Percentiles rank a stretch among this genome's conserved stretches.
phyloP scores from a whole-genome alignment of 2,113 vertebrate species.

The Otis tarda region DNA sequence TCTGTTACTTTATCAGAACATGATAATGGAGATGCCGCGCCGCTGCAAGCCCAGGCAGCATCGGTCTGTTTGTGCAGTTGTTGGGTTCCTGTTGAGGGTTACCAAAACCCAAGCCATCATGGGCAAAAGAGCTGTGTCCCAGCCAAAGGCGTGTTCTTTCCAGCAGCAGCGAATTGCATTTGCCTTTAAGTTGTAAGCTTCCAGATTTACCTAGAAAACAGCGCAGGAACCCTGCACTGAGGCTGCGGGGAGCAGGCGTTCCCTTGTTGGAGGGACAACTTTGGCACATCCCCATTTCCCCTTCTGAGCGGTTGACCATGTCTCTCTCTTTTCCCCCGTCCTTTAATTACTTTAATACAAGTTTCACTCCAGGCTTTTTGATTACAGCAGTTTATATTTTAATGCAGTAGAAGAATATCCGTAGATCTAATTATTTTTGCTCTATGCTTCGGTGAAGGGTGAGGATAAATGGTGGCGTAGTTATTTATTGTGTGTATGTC shows the following conservation, averaged over 20 bases:
- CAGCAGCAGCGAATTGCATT: not conserved
- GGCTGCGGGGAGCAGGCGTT: not conserved
- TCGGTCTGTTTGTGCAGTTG: not conserved
- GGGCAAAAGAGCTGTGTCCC: not conserved
- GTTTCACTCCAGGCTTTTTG: not conserved
- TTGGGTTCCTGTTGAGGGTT: not conserved
- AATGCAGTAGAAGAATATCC: not conserved
- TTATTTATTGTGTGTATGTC: not conserved
- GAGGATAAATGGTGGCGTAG: not conserved
- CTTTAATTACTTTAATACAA: not conserved
- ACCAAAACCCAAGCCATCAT: not conserved
- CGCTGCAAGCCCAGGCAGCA: not conserved
- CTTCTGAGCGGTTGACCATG: accelerated
- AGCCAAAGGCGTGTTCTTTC: not conserved
- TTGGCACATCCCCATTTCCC: not conserved
- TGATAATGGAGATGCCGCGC: not conserved
- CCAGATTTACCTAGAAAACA: not conserved
- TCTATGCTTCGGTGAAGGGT: not conserved
- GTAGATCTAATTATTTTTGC: not conserved
- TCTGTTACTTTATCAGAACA: not conserved
- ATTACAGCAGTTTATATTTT: not conserved
- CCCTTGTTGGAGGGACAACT: not conserved
- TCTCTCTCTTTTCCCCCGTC: not conserved
- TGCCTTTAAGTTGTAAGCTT: not conserved
- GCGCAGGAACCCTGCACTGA: not conserved